phyloP scores from a whole-genome alignment of 2,113 vertebrate genomes.

The Oncorhynchus nerka region DNA sequence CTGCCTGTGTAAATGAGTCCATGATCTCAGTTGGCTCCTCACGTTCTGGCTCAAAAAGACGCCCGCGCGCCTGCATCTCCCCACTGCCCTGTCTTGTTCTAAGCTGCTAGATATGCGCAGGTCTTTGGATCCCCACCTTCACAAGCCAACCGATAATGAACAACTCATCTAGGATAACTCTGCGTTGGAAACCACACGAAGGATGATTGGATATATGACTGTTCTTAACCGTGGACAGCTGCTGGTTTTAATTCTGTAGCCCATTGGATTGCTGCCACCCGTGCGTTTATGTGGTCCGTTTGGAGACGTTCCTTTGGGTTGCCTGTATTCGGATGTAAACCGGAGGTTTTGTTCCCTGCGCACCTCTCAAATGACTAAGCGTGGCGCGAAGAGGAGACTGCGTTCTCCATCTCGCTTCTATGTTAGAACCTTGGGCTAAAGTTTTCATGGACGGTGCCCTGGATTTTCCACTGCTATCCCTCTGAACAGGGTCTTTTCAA shows the following conservation, averaged over 20 bases:
- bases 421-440: conserved; percentile 5
- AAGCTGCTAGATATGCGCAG: background rate
- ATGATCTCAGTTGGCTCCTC: background rate
- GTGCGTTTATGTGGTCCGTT: background rate
- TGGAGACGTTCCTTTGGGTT: background rate
- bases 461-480: background rate
- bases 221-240: background rate
- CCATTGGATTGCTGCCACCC: background rate
- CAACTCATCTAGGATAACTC: background rate
- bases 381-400: background rate
- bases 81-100: background rate
- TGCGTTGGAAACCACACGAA: background rate
- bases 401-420: conserved; percentile 1
- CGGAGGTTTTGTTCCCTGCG: background rate
- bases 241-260: background rate
- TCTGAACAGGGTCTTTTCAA: background rate
- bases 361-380: conserved; percentile 6
- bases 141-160: background rate
- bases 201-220: background rate
- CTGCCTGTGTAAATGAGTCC: no score
- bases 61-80: background rate
- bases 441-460: background rate
- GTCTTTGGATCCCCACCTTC: background rate
- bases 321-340: background rate
- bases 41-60: background rate